Conservation (phyloP, 1,140 invertebrate genomes). For the Thaumatotibia leucotreta region DNA sequence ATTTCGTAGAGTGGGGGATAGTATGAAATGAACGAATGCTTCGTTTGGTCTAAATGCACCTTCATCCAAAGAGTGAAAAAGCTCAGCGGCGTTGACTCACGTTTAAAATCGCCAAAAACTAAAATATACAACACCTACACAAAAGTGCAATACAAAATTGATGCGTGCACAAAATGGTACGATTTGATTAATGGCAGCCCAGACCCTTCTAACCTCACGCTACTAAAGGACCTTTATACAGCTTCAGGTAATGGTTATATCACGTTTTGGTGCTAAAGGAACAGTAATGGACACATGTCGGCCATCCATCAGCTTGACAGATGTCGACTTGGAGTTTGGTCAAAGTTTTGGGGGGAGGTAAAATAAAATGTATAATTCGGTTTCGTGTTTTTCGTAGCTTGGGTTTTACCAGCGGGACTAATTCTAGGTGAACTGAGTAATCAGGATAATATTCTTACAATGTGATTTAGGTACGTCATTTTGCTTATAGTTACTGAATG, state of each 20-base stretch:
- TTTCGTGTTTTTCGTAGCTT: neutral
- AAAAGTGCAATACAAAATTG: neutral
- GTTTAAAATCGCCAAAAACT: neutral
- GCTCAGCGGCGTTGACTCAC: no score
- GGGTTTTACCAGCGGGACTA: no score
- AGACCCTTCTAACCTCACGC: neutral
- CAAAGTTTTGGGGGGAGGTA: neutral
- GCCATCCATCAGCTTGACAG: neutral
- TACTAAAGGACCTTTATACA: neutral
- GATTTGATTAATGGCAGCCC: neutral
- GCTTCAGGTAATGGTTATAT: neutral
- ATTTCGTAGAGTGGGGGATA: no score
- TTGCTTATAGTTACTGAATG: no score
- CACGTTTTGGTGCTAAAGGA: neutral
- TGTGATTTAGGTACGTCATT: no score
- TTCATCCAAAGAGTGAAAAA: no score
- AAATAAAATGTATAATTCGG: neutral
- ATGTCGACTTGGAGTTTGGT: neutral
- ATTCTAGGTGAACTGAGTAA: no score
- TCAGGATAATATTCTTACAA: no score
- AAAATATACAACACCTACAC: neutral
- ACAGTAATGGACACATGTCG: neutral
- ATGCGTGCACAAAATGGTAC: neutral
- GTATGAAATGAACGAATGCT: no score
- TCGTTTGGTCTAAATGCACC: no score